A percentile compares a stretch with the other conserved stretches of the same genome.
Conservation (phyloP, 2,797 vertebrate species). For the Macropodus opercularis region DNA sequence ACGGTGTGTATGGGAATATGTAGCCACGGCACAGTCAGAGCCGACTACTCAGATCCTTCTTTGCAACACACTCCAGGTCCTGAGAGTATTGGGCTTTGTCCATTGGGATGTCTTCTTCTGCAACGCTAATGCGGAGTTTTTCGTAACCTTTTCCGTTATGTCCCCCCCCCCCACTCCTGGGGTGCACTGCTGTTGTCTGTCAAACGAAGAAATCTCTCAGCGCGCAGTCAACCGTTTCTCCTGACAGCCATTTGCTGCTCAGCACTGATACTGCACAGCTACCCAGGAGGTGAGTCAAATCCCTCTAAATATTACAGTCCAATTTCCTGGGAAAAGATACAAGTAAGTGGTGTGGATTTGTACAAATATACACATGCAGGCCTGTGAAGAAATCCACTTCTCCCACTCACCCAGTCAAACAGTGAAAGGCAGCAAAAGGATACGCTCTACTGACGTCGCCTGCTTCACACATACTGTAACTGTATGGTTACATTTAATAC, state of each 20-base stretch:
- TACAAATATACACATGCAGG: neutral
- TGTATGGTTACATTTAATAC: conserved; percentile 32
- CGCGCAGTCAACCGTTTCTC: neutral
- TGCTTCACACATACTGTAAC: neutral
- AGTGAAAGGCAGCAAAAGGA: conserved; percentile 14
- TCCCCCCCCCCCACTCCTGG: no score
- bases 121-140: no score
- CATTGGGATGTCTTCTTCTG: no score
- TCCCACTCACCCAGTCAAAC: conserved; percentile 14
- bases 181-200: conserved; percentile 6
- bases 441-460: conserved; percentile 27
- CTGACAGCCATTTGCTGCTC: conserved; percentile 10
- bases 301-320: neutral
- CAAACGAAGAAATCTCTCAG: conserved; percentile 2
- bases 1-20: no score
- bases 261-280: conserved; percentile 9
- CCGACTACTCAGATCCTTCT: no score
- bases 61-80: no score
- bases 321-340: conserved; percentile 4
- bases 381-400: neutral
- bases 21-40: no score
- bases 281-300: conserved; percentile 10
- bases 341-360: conserved; percentile 8
- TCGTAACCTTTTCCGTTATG: no score
- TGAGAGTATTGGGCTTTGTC: no score